Base-by-base conservation (phyloP, 1,140 invertebrate species). In the Drosophila aff. region DNA sequence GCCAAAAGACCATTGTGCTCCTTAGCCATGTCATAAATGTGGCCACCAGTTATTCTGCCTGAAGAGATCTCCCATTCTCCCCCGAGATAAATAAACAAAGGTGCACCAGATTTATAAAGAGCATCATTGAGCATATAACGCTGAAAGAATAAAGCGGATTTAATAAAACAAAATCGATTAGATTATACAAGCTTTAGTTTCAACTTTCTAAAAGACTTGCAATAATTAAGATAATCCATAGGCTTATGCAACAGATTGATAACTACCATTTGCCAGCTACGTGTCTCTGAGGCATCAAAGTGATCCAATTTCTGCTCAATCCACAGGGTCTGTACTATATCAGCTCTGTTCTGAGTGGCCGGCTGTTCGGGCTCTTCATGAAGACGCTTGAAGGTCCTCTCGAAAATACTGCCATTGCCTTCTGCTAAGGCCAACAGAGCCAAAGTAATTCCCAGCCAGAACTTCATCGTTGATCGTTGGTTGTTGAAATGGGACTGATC, bases 31-130 rank as follows among this genome's bases (percentile, higher is more conserved):
- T 95, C 94, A 69, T 94, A 93, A 41, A 95, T 94, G 58, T 95
- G 90, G 5, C 95, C 95, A 3, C 64, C 72, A 26, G 81, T 76
- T 33, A 95, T 79, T 65, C 87, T 94, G 3, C 93, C 0, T 21
- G 21, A 21, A 21, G 91, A 38, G 0, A 95, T 95, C 9, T 63
- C 80, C 95, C 95, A 95, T 83, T 96, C 95, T 4, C 95, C 96
- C 2, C 96, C 96, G 49, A 97, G 94, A 92, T 95, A 95, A 43
- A 97, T 94, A 58, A 97, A 95, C 31, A 97, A 94, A 9, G 96
- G 95, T 0, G 94, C 94, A 36, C 93, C 93, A 21, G 79, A 52
- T 73, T 83, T 18, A 31, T 81, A 92, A 23, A 80, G 74, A 5
- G 79, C 83, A 72, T 90, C 75, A 62, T 92, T 92, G 6, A 90